Evolutionary conservation across 2,113 vertebrate species (phyloP).

Genomic region (Phyllostomus discolor): DNA sequence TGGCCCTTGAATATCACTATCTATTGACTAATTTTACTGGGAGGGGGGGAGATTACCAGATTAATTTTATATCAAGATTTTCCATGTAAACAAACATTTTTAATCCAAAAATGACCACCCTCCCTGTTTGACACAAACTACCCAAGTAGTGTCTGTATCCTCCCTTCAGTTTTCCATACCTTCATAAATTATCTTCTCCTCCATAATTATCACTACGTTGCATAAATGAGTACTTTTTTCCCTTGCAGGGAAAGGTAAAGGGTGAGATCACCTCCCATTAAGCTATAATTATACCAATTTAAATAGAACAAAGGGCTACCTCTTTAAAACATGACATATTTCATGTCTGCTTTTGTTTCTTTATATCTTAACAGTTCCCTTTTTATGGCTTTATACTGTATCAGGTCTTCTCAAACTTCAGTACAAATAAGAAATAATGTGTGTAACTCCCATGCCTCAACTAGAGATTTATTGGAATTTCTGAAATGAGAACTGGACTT

Average conservation of each 20-base stretch:
- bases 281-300: conserved; percentile 31
- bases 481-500: not conserved
- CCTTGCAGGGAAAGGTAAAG: not conserved
- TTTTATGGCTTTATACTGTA: not conserved
- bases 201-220: not conserved
- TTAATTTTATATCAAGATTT: not conserved
- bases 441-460: not conserved
- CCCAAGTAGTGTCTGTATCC: not conserved
- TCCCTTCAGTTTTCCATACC: not conserved
- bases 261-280: conserved; percentile 17
- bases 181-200: not conserved
- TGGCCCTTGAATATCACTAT: not conserved
- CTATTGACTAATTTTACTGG: not conserved
- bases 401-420: not conserved
- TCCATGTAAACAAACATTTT: not conserved
- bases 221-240: not conserved
- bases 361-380: not conserved
- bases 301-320: conserved; percentile 26
- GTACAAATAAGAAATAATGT: not conserved
- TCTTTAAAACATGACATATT: conserved; percentile 24
- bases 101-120: not conserved
- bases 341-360: not conserved
- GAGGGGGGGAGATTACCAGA: not conserved
- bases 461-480: not conserved
- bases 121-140: not conserved